These are phyloP conservation scores for Apolygus lucorum DNA, from an alignment of 1,140 invertebrate genomes.

Conservation along the genomic window DNA sequence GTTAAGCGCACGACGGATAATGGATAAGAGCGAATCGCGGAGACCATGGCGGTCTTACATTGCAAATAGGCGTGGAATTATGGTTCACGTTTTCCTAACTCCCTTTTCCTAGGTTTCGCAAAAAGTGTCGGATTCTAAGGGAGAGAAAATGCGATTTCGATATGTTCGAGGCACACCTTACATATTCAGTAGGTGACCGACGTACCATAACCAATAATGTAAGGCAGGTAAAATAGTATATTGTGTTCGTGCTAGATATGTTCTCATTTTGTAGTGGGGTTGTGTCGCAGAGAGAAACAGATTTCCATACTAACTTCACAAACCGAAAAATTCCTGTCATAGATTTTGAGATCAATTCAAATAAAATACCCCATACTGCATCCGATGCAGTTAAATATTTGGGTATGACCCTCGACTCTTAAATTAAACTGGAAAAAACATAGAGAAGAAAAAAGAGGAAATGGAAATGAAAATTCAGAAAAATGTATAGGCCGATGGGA, in stretches of 20 bases:
- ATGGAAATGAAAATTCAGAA: no score
- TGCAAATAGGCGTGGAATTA: neutral
- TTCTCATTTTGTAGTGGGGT: neutral
- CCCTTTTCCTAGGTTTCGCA: neutral
- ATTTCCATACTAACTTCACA: no score
- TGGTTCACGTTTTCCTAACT: neutral
- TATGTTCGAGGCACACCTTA: neutral
- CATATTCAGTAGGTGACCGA: neutral
- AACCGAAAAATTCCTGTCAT: no score
- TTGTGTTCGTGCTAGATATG: neutral
- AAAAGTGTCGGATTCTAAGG: neutral
- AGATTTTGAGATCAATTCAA: no score
- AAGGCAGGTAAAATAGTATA: neutral
- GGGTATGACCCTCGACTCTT: no score
- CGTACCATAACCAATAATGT: neutral
- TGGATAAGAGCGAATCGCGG: neutral
- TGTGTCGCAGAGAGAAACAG: no score
- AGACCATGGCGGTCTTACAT: neutral
- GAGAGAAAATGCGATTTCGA: neutral
- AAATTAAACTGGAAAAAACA: no score
- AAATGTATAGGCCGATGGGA: no score
- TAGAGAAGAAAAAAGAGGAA: no score
- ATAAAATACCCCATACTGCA: no score
- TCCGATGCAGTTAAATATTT: no score
- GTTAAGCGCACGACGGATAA: neutral